Evolutionary conservation across 2,797 vertebrate species (phyloP).

Genomic region (Sebastes variabilis): DNA sequence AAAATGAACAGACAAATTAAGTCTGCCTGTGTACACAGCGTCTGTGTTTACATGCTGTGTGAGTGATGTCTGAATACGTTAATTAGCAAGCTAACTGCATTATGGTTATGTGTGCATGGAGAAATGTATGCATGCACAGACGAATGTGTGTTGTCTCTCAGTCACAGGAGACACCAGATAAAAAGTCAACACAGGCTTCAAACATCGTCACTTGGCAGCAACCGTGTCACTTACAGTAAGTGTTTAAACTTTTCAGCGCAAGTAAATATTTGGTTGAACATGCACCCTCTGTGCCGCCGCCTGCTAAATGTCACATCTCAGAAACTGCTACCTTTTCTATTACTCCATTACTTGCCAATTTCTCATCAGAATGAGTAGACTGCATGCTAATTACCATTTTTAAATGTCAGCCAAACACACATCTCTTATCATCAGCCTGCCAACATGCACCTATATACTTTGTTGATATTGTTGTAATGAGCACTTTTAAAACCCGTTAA

Average conservation of each 20-base stretch:
- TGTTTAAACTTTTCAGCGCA: conserved; percentile 8
- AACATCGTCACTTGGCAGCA: not conserved
- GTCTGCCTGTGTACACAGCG: not conserved
- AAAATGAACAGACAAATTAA: conserved; percentile 10
- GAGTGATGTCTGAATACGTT: conserved; percentile 18
- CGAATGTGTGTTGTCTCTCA: not conserved
- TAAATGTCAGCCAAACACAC: conserved; percentile 16
- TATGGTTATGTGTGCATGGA: not conserved
- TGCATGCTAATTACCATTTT: not conserved
- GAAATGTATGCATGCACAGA: conserved; percentile 2
- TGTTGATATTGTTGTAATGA: not conserved
- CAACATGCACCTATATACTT: not conserved
- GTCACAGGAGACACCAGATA: not conserved
- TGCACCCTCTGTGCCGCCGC: conserved; percentile 9
- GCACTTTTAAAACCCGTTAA: not conserved
- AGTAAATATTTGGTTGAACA: conserved; percentile 16
- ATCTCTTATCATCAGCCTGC: not conserved
- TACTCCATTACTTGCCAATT: not conserved
- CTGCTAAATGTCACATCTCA: conserved; percentile 26
- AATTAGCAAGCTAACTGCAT: conserved; percentile 27
- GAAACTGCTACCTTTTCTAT: conserved; percentile 1
- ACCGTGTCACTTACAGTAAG: not conserved
- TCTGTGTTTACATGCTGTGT: conserved; percentile 23
- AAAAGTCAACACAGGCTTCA: not conserved
- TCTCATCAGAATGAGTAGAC: conserved; percentile 5